phyloP scores from a whole-genome alignment of 1,140 invertebrate genomes.

The Micrasema longulum region DNA sequence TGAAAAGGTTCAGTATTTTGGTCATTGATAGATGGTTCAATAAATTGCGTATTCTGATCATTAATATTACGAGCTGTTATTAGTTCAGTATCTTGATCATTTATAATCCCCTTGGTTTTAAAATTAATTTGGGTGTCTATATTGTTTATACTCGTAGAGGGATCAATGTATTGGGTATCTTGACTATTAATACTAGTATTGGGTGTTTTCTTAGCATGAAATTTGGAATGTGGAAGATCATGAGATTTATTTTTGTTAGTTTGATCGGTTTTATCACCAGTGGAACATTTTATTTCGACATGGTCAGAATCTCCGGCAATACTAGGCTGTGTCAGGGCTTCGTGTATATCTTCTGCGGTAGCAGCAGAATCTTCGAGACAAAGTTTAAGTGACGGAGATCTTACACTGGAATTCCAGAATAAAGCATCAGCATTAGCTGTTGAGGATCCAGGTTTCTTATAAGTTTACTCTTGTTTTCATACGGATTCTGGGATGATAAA shows the following conservation, averaged over 20 bases:
- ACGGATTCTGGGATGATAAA: neutral
- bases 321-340: conserved; percentile 7
- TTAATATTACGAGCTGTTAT: too few relatives aligned
- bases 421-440: neutral
- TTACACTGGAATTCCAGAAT: conserved; percentile 4
- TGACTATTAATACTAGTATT: too few relatives aligned
- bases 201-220: neutral
- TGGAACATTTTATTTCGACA: neutral
- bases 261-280: neutral
- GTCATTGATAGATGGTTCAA: too few relatives aligned
- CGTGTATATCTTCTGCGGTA: conserved; percentile 10
- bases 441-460: neutral
- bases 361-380: conserved; percentile 14
- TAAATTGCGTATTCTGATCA: too few relatives aligned
- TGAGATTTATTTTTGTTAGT: neutral
- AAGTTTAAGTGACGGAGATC: conserved; percentile 11
- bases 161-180: neutral
- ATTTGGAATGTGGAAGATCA: too few relatives aligned
- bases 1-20: too few relatives aligned
- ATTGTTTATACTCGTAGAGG: neutral
- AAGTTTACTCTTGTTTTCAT: neutral
- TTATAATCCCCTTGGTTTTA: too few relatives aligned
- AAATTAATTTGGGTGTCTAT: too few relatives aligned
- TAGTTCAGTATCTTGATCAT: too few relatives aligned
- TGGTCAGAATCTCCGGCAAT: neutral